Percentiles rank a stretch among this genome's conserved stretches.
Conservation (phyloP, 2,888 invertebrate genomes). For the Tyria jacobaeae region DNA sequence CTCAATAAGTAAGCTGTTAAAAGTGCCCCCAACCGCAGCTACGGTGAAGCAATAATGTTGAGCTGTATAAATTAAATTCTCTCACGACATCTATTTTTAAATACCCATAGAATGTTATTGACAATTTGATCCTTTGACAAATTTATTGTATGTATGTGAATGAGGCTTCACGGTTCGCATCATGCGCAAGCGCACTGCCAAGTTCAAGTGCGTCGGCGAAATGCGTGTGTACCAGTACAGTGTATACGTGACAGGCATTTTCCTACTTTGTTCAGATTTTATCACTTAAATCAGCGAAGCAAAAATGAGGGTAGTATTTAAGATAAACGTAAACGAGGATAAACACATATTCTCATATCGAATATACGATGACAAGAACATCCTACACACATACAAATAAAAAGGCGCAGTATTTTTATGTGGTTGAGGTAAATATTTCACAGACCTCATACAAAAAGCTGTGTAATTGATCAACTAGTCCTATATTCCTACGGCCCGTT, state of each 20-base stretch:
- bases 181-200: not conserved
- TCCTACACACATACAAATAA: not conserved
- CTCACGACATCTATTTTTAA: no score
- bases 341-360: not conserved
- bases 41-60: no score
- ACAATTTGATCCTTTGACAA: not conserved
- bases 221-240: conserved; percentile 5
- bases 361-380: no score
- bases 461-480: no score
- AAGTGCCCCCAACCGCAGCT: no score
- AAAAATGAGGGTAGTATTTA: not conserved
- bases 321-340: not conserved
- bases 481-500: no score
- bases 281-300: conserved; percentile 2
- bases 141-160: not conserved
- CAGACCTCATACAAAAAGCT: no score
- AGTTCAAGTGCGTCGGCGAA: conserved; percentile 14
- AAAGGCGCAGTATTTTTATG: no score
- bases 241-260: conserved; percentile 9
- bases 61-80: no score
- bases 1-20: no score
- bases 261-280: not conserved
- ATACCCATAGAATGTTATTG: not conserved
- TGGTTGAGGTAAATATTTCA: not conserved
- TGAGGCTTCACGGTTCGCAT: not conserved